Evolutionary conservation across 1,140 invertebrate genomes (phyloP), one percentile per base, ranked within the genome.

Genomic region (Gryon sp.): DNA sequence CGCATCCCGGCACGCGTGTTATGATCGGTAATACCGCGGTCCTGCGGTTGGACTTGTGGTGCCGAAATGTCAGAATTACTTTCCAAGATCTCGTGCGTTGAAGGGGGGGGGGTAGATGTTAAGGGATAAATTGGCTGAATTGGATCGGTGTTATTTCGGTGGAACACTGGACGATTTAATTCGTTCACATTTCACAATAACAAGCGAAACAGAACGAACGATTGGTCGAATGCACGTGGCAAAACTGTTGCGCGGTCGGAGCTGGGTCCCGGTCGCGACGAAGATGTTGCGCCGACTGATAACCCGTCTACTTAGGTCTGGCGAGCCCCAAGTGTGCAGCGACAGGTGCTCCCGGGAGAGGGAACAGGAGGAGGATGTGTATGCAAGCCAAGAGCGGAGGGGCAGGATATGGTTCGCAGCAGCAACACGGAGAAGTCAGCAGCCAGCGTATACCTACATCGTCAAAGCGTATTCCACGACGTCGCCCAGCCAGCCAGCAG

Each of bases 231-330:
- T n/a, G 32, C 50, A 53, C 50, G 50, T 38, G 50, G 16, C 15
- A 4, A 34, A 34, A 11, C 28, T n/a, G 11, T 12, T 34, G 11
- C 9, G 46, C 28, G 34, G 7, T 8, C n/a, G 34, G 18, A 28
- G 66, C 36, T 59, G 32, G 48, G 53, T 50, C 66, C 66, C 46
- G 53, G 66, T 82, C 86, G 83, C 85, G 85, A 87, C 83, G 82
- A 86, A 87, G 86, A 86, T 87, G 82, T 87, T 87, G 84, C 78
- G 83, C 82, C 83, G 85, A 87, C 85, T 88, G 85, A 88, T 88
- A 86, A 87, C 83, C 84, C 83, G 86, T 87, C 85, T 84, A 85
- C 85, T 87, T 86, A 83, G 79, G 83, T 86, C 78, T 79, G 80
- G 76, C 80, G 82, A 85, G 84, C 83, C 82, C 81, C 82, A 83